Base-by-base conservation (phyloP, 2,888 invertebrate genomes). In the Cacoxenus indagator region DNA sequence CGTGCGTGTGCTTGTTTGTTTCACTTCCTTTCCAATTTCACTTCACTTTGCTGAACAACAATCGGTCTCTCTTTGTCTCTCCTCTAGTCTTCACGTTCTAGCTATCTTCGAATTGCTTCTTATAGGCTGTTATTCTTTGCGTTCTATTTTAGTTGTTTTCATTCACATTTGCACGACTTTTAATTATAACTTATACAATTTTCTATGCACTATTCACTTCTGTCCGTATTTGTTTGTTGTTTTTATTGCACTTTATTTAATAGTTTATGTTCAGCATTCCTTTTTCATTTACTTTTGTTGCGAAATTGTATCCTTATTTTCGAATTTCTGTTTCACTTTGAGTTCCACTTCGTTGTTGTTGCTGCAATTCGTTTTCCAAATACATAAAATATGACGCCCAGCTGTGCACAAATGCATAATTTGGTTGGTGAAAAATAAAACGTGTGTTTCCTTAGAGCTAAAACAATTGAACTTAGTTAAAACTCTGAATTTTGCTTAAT, bases 321-420 rank as follows among this genome's bases (percentile, higher is more conserved):
- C 43, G 19, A 11, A 61, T 22, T 43, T 43, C 6, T 22, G 26
- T 61, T 14, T n/a, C 31, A 17, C 59, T 59, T n/a, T n/a, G n/a
- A 29, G 9, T 61, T 61, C 29, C 43, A 37, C 43, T 61, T 61
- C 43, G 61, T 43, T 61, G 45, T 48, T 48, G 1, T 19, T 54
- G 2, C 19, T 61, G 24, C 54, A 26, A 54, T 26, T n/a, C 24
- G 22, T 1, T 61, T 61, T 43, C 24, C 61, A 37, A 61, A n/a
- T 43, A 19, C 37, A 59, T 17, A 37, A 43, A 61, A 61, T 29
- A 29, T 6, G 17, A 61, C 61, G 43, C 43, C 61, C 43, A 61
- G 61, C 19, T 61, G 61, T 29, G 5, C 31, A 29, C 19, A 19
- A 11, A 57, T 31, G 27, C 57, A 57, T 57, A 29, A 17, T 55